These are phyloP conservation scores for Sorex fumeus DNA, from an alignment of 2,113 vertebrate species.

Conservation along the genomic window DNA sequence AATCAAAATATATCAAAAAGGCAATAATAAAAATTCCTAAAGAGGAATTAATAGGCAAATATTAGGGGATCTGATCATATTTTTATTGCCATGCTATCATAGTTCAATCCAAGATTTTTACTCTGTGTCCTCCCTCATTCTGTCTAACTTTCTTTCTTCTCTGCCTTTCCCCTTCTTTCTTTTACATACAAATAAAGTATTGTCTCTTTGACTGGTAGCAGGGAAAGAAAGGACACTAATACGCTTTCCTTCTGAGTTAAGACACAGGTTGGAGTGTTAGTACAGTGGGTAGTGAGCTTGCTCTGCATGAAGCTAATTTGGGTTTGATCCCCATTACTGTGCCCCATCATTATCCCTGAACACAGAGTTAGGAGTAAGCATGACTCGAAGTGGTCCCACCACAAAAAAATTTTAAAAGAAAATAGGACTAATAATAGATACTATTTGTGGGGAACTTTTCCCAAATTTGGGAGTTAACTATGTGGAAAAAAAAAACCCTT, in stretches of 20 bases:
- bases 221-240: not conserved
- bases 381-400: too few relatives aligned
- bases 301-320: too few relatives aligned
- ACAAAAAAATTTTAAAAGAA: too few relatives aligned
- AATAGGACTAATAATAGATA: too few relatives aligned
- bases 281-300: too few relatives aligned
- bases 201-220: not conserved
- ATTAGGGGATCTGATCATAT: not conserved
- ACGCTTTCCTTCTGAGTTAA: conserved; percentile 15
- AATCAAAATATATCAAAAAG: conserved; percentile 23
- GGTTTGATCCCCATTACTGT: too few relatives aligned
- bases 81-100: not conserved
- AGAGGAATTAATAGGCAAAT: not conserved
- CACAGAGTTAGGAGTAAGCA: too few relatives aligned
- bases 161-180: not conserved
- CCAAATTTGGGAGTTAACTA: too few relatives aligned
- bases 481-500: too few relatives aligned
- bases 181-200: not conserved
- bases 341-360: too few relatives aligned
- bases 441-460: too few relatives aligned
- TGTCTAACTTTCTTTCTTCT: not conserved
- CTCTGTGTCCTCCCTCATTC: not conserved
- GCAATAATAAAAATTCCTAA: conserved; percentile 34
- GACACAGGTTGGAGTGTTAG: not conserved
- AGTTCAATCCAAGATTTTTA: not conserved